Conservation (phyloP, 2,888 invertebrate genomes). For the Apodemia zela region DNA sequence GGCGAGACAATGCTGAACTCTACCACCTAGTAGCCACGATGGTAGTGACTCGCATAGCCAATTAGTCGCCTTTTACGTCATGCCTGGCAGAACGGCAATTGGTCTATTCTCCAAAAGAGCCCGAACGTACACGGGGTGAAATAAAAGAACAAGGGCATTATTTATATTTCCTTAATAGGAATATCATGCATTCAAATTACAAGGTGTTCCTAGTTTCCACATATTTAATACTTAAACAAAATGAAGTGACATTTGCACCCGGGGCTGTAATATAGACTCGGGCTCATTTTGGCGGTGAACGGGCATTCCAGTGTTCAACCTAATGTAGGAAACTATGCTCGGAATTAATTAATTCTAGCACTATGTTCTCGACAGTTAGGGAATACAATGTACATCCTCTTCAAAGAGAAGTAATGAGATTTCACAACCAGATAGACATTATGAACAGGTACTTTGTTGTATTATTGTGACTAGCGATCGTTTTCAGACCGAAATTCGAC, state of each 20-base stretch:
- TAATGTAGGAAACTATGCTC: slow-evolving; percentile 4
- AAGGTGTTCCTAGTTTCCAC: background rate
- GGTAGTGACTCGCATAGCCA: no score
- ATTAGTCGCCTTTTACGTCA: no score
- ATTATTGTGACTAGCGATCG: no score
- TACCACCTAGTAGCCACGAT: no score
- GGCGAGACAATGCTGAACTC: no score
- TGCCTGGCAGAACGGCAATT: no score
- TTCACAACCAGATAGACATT: no score
- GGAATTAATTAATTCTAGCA: slow-evolving; percentile 12
- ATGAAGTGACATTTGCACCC: slow-evolving; percentile 5
- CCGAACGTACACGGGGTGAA: no score
- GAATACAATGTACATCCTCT: background rate
- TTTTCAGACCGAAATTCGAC: no score
- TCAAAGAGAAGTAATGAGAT: background rate
- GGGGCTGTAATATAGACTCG: background rate
- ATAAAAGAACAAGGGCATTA: no score
- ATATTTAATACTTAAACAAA: background rate
- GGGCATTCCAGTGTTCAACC: slow-evolving; percentile 6
- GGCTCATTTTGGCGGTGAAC: background rate
- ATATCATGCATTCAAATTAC: background rate
- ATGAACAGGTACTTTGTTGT: no score
- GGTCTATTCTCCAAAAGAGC: no score
- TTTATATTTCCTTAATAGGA: background rate
- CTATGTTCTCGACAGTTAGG: slow-evolving; percentile 2